Base-by-base conservation (phyloP, 1,140 invertebrate genomes). In the Drosophila athabasca region DNA sequence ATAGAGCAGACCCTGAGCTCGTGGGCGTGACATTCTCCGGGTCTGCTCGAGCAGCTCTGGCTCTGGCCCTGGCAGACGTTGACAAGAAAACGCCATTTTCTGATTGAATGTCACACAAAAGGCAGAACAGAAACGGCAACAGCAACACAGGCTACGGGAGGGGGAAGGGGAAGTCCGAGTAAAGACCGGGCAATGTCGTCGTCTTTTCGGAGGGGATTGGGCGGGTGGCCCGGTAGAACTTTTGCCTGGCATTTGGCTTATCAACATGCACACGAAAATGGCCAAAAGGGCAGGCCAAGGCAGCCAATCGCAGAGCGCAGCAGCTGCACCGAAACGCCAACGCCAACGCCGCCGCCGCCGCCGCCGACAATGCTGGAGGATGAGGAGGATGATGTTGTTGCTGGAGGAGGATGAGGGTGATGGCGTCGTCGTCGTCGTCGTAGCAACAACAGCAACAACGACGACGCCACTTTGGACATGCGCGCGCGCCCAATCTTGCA, bases 61-160 rank as follows among this genome's bases (percentile, higher is more conserved):
- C 51, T 43, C 66, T 50, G 67, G 65, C 66, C 66, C 76, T 85
- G 62, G 77, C 85, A 81, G 75, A 85, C 77, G 81, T 90, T 90
- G 87, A 90, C 87, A 90, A 90, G 87, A 87, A 90, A 85, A 90
- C 87, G 87, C 87, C 87, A 90, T 90, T 90, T 82, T 90, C 70
- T 90, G 87, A 90, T 90, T 90, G 87, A 90, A 90, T 90, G 87
- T 90, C 87, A 90, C 69, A 90, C 60, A 85, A 90, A 89, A 65
- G 51, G 53, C 61, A 58, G 26, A 11, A 9, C 31, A 35, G 31
- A 2, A 11, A 35, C 24, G 24, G 24, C 24, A 26, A 26, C 24
- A 5, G 24, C 24, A 26, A 26, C 44, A 50, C 64, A 58, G 17
- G 39, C 31, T 19, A 26, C 39, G 24, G 46, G 22, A 44, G 39